Evolutionary conservation across 2,888 invertebrate genomes (phyloP).

Genomic region (Mimas tiliae): DNA sequence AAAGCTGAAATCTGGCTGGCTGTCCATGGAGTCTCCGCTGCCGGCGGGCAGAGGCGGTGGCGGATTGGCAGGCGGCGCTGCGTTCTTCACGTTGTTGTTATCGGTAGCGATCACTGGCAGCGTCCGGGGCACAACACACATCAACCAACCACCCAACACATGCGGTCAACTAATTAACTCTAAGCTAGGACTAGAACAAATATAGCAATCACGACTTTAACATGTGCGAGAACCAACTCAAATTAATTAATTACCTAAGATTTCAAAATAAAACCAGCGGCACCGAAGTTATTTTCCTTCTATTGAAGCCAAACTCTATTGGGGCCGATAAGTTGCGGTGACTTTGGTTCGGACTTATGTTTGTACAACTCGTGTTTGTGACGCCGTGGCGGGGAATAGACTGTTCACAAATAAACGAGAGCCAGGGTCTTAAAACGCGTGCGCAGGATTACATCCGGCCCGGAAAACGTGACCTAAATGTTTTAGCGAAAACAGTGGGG

Average conservation of each 20-base stretch:
- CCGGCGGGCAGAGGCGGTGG: slow-evolving; percentile 82
- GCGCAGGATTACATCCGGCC: slow-evolving; percentile 10
- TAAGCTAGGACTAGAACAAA: not conserved
- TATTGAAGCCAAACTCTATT: not conserved
- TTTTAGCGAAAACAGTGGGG: not conserved
- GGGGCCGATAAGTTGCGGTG: not conserved
- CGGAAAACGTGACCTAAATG: not conserved
- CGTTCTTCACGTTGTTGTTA: slow-evolving; percentile 68
- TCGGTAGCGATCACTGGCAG: slow-evolving; percentile 68
- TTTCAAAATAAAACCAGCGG: not conserved
- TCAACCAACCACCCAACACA: slow-evolving; percentile 20
- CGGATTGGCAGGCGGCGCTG: slow-evolving; percentile 76
- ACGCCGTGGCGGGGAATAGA: not conserved
- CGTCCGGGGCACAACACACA: slow-evolving; percentile 51
- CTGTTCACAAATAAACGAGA: not conserved
- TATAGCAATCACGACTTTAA: not conserved
- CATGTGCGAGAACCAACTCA: not conserved
- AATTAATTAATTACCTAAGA: too few relatives aligned
- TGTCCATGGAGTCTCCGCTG: slow-evolving; percentile 66
- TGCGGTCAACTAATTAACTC: not conserved
- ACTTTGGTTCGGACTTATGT: not conserved
- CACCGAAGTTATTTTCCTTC: not conserved
- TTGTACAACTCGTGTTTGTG: not conserved
- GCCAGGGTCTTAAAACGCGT: not conserved
- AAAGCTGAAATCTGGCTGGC: slow-evolving; percentile 84